Percentiles rank a stretch among this genome's conserved stretches.
Evolutionary conservation across 1,140 invertebrate species (phyloP).

Genomic region (Achroia grisella): DNA sequence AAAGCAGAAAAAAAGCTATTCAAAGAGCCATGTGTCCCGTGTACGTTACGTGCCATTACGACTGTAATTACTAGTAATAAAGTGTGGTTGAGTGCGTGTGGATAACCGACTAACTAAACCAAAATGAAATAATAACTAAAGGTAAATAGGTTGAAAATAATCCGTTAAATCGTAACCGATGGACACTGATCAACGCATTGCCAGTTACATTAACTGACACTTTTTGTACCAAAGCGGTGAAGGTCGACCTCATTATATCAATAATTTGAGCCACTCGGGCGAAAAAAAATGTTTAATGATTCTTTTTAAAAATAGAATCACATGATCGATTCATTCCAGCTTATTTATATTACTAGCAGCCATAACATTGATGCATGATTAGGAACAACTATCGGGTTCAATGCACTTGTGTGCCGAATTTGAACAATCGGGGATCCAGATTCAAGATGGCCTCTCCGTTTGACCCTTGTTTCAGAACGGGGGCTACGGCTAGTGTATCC

Average conservation of each 20-base stretch:
- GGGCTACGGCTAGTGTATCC: conserved; percentile 16
- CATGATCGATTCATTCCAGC: not conserved
- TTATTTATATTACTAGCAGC: not conserved
- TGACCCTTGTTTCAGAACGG: conserved; percentile 55
- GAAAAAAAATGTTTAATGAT: conserved; percentile 11
- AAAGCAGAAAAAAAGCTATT: conserved; percentile 36
- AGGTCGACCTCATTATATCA: conserved; percentile 49
- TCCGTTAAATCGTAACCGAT: conserved; percentile 27
- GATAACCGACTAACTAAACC: conserved; percentile 55
- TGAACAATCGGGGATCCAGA: conserved; percentile 32
- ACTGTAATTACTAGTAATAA: conserved; percentile 43
- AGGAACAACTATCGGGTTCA: conserved; percentile 20
- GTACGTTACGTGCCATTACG: conserved; percentile 26
- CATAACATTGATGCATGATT: not conserved
- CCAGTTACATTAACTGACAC: conserved; percentile 9
- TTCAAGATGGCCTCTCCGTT: conserved; percentile 49
- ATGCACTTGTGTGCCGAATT: conserved; percentile 35
- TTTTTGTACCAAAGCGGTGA: conserved; percentile 33
- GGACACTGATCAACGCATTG: conserved; percentile 34
- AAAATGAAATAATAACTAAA: conserved; percentile 29
- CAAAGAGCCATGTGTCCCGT: conserved; percentile 38
- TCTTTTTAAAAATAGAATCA: conserved; percentile 1
- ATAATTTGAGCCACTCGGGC: conserved; percentile 21
- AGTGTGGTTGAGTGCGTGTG: conserved; percentile 65
- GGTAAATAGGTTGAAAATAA: conserved; percentile 17